Percentiles rank a stretch among this genome's conserved stretches.
Conservation (phyloP, 2,888 invertebrate species). For the Pachycephus smyrnensis region DNA sequence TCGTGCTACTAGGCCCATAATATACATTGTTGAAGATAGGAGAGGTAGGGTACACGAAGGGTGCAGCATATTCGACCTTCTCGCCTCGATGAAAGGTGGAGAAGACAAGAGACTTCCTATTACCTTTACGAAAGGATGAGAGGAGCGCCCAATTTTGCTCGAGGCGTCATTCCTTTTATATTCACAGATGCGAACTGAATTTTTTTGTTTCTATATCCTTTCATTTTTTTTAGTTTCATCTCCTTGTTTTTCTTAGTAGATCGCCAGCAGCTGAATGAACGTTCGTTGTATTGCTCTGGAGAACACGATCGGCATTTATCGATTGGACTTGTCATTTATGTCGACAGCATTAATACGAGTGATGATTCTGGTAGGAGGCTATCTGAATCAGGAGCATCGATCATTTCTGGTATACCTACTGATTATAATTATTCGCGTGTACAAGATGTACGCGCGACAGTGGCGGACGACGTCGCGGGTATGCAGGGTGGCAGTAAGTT, state of each 20-base stretch:
- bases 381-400: neutral
- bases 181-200: neutral
- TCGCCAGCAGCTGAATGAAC: neutral
- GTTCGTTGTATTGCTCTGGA: neutral
- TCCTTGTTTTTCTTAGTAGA: neutral
- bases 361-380: neutral
- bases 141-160: neutral
- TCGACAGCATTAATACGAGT: neutral
- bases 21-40: neutral
- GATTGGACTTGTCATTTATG: neutral
- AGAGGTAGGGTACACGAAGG: neutral
- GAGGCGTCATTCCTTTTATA: neutral
- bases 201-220: neutral
- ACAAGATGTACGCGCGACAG: constrained; percentile 47
- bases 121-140: neutral
- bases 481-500: neutral
- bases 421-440: constrained; percentile 1
- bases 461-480: constrained; percentile 24
- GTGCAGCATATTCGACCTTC: neutral
- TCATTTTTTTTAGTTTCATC: neutral
- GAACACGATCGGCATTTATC: neutral
- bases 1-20: neutral
- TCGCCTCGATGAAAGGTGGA: neutral
- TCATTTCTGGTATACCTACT: neutral
- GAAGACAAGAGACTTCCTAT: neutral